These are phyloP conservation scores for Gastracanthus pulcherrimus DNA, from an alignment of 2,888 invertebrate species.

Conservation along the genomic window DNA sequence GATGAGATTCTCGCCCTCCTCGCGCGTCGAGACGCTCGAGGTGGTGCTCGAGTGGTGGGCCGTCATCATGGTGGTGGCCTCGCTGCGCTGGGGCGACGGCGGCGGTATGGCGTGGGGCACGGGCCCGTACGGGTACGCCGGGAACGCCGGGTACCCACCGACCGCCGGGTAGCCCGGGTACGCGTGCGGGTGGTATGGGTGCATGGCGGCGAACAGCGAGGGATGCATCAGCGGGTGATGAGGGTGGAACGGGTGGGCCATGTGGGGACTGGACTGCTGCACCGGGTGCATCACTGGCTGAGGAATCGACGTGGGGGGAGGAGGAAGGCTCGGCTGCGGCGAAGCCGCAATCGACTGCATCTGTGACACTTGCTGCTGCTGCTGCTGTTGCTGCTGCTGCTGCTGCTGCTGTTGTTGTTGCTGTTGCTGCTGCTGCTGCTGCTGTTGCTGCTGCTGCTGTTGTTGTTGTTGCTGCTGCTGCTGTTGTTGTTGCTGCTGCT, in stretches of 20 bases:
- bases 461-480: too few relatives aligned
- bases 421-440: too few relatives aligned
- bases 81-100: constrained; percentile 76
- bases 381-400: too few relatives aligned
- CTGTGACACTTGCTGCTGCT: constrained; percentile 66
- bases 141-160: constrained; percentile 74
- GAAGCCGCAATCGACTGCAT: constrained; percentile 73
- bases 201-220: constrained; percentile 84
- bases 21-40: constrained; percentile 85
- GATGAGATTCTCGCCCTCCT: constrained; percentile 78
- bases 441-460: too few relatives aligned
- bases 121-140: constrained; percentile 85
- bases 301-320: constrained; percentile 83
- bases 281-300: constrained; percentile 87
- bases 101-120: constrained; percentile 87
- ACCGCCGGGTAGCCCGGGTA: constrained; percentile 77
- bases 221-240: constrained; percentile 86
- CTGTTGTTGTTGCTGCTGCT: too few relatives aligned
- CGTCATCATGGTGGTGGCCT: constrained; percentile 84
- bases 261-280: constrained; percentile 85
- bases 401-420: too few relatives aligned
- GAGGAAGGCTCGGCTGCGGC: constrained; percentile 78
- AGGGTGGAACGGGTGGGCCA: constrained; percentile 85
- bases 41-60: constrained; percentile 82
- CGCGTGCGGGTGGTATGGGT: constrained; percentile 83